Evolutionary conservation across 37 sponge, comb jelly and placozoan genomes (phyloP), one percentile per base, ranked within the genome.

Genomic region (Spongilla lacustris): DNA sequence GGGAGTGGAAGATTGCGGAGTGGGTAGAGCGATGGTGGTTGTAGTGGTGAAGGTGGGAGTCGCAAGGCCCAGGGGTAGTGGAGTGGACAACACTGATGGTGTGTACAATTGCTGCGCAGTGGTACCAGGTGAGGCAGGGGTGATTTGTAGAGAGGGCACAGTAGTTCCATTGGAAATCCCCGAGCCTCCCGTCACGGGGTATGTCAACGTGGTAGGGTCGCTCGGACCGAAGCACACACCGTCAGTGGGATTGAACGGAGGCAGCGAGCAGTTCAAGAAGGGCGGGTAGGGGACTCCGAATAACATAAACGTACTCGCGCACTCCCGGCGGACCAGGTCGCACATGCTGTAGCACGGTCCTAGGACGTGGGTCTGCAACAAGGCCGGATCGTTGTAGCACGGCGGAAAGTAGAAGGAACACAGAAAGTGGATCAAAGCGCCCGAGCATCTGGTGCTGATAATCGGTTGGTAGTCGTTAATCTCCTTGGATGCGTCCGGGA

Each of bases 341-440:
- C 85, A 85, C 46, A 85, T 19, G 24, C n/a, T 23, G 27, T 78
- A 28, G 72, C 85, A 85, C 12, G 85, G 85, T 8, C 69, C 38
- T 0, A 85, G 27, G 0, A 71, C 32, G 17, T 34, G 76, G 17
- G 31, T 36, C 29, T 75, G 48, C 21, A 30, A 2, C 23, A 34
- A n/a, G 19, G 19, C 13, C 19, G 8, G 46, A 8, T 27, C 67
- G 34, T 34, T 73, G 25, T 23, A 23, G 48, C 85, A 85, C 2
- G 69, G 24, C 23, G 85, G 85, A 13, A 77, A 27, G 27, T 85
- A 77, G 48, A 46, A 77, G 1, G 49, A n/a, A 30, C 85, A 85
- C 19, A 85, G 71, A 70, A 85, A 78, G 41, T 78, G 71, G 29
- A 36, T 33, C 14, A 77, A 28, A 5, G 48, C 70, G 19, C 36